Evolutionary conservation across 2,888 invertebrate species (phyloP), one percentile per base, ranked within the genome.

Genomic region (Julus scanicus): DNA sequence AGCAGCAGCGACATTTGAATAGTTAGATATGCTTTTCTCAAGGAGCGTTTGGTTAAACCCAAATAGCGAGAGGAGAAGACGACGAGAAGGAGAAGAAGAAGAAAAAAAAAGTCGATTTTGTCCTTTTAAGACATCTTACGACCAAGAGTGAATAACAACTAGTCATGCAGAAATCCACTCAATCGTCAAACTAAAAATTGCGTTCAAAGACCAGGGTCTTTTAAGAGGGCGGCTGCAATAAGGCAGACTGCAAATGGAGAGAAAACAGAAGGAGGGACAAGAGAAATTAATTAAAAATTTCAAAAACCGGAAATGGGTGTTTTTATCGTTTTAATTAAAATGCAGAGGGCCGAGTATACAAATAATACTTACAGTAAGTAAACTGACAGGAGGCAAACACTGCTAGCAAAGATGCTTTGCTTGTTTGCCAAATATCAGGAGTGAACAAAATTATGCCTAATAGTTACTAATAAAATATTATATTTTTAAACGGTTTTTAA

Each of bases 71-170:
- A 53, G 53, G 53, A 53, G 53, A 53, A 15, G 13, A 2, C 15
- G 53, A 53, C 15, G 53, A 53, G 1, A 4, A 53, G 1, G 53
- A 53, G 4, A 15, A 53, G 15, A 17, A 53, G 4, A 15, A 15
- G 17, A 15, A 53, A 15, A 53, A 53, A 53, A 53, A 53, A 53
- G 53, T 53, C 53, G 53, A 53, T 53, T 53, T 53, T 53, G 53
- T 53, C 53, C 53, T 53, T 53, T 53, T 53, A 53, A 53, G 53
- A 53, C 53, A 53, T 17, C 15, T 53, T 53, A 53, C 53, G 53
- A 53, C 53, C 53, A 53, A 53, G 53, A 53, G 53, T 53, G 53
- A 53, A 53, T 53, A 53, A 53, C 53, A 53, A 53, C 53, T 53
- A 53, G 53, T 53, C 53, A 53, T 53, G 53, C 53, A 53, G 53